Evolutionary conservation across 2,113 vertebrate genomes (phyloP).

Genomic region (Lamprotornis superbus): DNA sequence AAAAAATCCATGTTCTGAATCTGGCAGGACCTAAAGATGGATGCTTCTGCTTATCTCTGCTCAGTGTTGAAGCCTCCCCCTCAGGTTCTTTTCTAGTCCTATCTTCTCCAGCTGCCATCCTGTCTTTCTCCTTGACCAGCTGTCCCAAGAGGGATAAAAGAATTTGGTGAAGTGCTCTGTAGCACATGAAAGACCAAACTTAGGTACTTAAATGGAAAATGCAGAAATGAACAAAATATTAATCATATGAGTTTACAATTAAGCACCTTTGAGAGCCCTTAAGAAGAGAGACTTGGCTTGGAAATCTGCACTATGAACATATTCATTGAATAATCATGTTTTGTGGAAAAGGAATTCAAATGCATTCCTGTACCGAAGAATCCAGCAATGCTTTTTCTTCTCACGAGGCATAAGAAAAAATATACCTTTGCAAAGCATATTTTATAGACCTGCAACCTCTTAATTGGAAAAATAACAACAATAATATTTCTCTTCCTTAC

Average conservation of each 20-base stretch:
- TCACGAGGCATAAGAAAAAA: not conserved
- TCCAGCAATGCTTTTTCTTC: not conserved
- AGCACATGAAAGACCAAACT: not conserved
- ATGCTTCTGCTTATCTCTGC: not conserved
- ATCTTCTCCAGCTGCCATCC: not conserved
- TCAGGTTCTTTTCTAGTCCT: not conserved
- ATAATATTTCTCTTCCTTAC: not conserved
- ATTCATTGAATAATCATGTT: slow-evolving; percentile 39
- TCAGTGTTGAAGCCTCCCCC: not conserved
- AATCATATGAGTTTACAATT: slow-evolving; percentile 31
- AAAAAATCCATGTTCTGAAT: not conserved
- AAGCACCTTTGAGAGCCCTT: slow-evolving; percentile 40
- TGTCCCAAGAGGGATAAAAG: not conserved
- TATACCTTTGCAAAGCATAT: not conserved
- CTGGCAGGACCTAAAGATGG: not conserved
- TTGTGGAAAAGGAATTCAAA: slow-evolving; percentile 36
- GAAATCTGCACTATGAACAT: slow-evolving; percentile 10
- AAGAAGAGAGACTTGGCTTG: slow-evolving; percentile 38
- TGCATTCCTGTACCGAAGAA: not conserved
- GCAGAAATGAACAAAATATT: slow-evolving; percentile 52
- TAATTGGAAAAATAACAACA: not conserved
- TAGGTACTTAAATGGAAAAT: slow-evolving; percentile 11
- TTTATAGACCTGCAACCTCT: not conserved
- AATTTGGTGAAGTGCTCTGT: not conserved
- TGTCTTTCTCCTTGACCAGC: not conserved